Base-by-base conservation (phyloP, 2,888 invertebrate species). In the Cordilura impudica region DNA sequence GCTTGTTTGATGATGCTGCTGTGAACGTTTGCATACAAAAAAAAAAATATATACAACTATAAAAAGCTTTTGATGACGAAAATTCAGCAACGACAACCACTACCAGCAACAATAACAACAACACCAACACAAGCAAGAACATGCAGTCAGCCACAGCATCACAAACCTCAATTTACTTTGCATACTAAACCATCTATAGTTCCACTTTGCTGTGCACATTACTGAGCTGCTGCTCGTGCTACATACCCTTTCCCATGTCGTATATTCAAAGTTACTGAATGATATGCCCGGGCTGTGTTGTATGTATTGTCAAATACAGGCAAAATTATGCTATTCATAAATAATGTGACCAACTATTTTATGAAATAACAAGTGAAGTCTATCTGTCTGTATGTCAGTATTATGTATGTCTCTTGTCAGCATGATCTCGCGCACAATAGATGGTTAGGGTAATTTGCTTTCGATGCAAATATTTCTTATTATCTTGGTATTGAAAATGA, bases 121-220 rank as follows among this genome's bases (percentile, higher is more conserved):
- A 58, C 19, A 16, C 21, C 2, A 26, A 10, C 47, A 60, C 21
- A 43, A 60, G 31, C 23, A 31, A 29, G 18, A 23, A 51, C 19
- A 29, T 49, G 19, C 35, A 43, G 4, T 21, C 39, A 51, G 8
- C 4, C 35, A 66, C 66, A 56, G 53, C 60, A 53, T 60, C 63
- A 21, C 58, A 66, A 77, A 77, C 76, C 76, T 71, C 65, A 71
- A 77, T 71, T 77, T 77, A 71, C 65, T 71, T 77, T 77, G 58
- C 71, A 58, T 76, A 21, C 56, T 26, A 54, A 69, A 29, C 26
- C 54, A 65, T 51, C 49, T 65, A 73, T 43, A 73, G 39, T 39
- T 74, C 51, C 45, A 66, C 47, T 54, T 39, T 47, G 26, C 35
- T 53, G 26, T 2, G 21, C 43, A 49, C 43, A 39, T n/a, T 31